These are phyloP conservation scores for Periphyllus acericola DNA, from an alignment of 2,888 invertebrate genomes.

Conservation along the genomic window DNA sequence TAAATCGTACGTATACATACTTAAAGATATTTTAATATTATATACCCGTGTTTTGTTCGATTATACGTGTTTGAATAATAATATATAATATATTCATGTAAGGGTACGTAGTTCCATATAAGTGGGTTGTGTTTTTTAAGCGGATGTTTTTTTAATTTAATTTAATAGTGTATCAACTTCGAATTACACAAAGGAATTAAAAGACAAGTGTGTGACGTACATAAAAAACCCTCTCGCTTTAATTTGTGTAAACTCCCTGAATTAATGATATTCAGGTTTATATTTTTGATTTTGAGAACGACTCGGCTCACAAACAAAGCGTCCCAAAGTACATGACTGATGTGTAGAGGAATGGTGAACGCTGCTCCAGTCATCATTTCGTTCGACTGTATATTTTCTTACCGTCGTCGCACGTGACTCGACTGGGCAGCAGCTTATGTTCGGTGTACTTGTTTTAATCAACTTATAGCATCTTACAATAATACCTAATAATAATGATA, in stretches of 20 bases:
- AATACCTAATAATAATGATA: neutral
- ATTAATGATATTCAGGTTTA: neutral
- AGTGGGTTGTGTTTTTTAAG: neutral
- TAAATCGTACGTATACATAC: neutral
- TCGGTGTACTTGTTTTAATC: constrained; percentile 8
- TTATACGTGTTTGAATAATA: neutral
- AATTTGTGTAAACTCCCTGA: constrained; percentile 23
- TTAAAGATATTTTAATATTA: neutral
- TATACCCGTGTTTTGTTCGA: neutral
- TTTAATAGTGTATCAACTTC: neutral
- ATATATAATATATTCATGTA: neutral
- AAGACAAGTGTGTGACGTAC: neutral
- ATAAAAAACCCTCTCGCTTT: neutral
- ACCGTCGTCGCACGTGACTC: neutral
- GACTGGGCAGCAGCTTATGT: neutral
- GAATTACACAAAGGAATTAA: neutral
- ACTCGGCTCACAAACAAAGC: neutral
- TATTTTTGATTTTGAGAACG: neutral
- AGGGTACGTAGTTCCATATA: neutral
- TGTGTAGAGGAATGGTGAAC: neutral
- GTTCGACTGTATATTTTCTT: neutral
- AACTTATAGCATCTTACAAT: neutral
- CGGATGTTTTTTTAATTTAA: neutral
- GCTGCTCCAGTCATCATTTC: neutral
- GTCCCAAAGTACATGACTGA: neutral